These are phyloP conservation scores for Sesamia inferens DNA, from an alignment of 2,888 invertebrate species.

Conservation along the genomic window DNA sequence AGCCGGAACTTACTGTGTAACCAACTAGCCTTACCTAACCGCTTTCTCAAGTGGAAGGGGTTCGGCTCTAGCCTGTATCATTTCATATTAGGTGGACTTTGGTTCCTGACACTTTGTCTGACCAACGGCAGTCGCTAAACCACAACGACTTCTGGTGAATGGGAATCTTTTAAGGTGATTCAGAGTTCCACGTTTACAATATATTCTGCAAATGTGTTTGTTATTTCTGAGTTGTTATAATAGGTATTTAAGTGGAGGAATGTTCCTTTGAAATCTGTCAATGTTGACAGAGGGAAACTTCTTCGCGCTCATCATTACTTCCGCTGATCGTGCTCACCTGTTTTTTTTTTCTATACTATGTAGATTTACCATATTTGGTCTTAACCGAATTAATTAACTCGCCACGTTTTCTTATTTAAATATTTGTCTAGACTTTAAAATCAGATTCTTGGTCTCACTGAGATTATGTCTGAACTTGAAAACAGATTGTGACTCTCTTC, in stretches of 20 bases:
- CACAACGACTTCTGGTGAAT: neutral
- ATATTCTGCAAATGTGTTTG: neutral
- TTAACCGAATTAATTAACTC: neutral
- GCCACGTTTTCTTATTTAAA: neutral
- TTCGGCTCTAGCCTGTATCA: constrained; percentile 13
- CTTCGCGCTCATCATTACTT: neutral
- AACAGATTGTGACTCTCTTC: neutral
- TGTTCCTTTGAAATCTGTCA: too few species aligned
- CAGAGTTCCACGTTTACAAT: neutral
- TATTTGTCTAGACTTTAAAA: neutral
- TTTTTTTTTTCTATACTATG: neutral
- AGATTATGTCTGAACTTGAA: neutral
- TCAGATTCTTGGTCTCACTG: neutral
- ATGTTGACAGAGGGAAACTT: neutral
- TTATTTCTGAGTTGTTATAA: neutral
- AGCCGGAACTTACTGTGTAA: constrained; percentile 52
- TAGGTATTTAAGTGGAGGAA: neutral
- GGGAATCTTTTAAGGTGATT: constrained; percentile 1
- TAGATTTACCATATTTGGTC: neutral
- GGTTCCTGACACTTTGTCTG: neutral
- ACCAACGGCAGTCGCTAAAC: neutral
- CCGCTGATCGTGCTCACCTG: neutral
- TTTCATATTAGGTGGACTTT: constrained; percentile 15
- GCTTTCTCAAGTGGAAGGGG: constrained; percentile 47
- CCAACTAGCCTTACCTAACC: constrained; percentile 43